A percentile compares a stretch with the other conserved stretches of the same genome.
Evolutionary conservation across 2,888 invertebrate species (phyloP).

Genomic region (Steinernema scapterisci): DNA sequence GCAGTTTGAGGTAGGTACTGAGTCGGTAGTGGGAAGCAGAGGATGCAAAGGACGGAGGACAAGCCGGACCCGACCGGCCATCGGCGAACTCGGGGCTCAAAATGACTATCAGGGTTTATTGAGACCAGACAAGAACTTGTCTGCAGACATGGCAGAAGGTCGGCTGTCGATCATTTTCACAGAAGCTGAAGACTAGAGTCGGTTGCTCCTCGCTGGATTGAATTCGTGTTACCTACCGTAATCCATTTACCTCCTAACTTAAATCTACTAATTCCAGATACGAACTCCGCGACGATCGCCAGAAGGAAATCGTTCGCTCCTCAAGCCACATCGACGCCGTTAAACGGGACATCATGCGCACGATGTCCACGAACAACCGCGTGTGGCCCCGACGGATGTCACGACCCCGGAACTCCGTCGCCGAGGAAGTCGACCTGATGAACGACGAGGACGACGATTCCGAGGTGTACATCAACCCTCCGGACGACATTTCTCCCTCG

Average conservation of each 20-base stretch:
- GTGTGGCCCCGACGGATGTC: slow-evolving; percentile 26
- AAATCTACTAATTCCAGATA: slow-evolving; percentile 67
- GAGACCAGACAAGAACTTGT: too few species aligned
- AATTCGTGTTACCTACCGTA: too few species aligned
- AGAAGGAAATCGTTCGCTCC: slow-evolving; percentile 70
- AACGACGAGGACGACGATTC: slow-evolving; percentile 23
- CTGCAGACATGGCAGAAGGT: too few species aligned
- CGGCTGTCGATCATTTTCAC: too few species aligned
- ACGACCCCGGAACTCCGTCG: background rate
- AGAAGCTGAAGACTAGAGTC: too few species aligned
- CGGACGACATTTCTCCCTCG: slow-evolving; percentile 22
- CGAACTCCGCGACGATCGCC: slow-evolving; percentile 72
- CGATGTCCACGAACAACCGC: slow-evolving; percentile 57
- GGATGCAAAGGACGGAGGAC: too few species aligned
- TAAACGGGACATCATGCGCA: slow-evolving; percentile 70
- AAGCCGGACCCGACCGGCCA: too few species aligned
- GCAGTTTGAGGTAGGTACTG: slow-evolving; percentile 71
- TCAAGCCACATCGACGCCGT: slow-evolving; percentile 71
- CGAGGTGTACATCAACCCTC: background rate
- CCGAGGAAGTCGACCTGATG: slow-evolving; percentile 13
- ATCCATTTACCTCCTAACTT: background rate
- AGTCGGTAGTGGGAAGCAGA: background rate
- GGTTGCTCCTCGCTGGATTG: too few species aligned
- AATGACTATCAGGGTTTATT: too few species aligned
- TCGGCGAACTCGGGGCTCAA: too few species aligned